Base-by-base conservation (phyloP, 2,797 vertebrate genomes). In the Podarcis lilfordi region DNA sequence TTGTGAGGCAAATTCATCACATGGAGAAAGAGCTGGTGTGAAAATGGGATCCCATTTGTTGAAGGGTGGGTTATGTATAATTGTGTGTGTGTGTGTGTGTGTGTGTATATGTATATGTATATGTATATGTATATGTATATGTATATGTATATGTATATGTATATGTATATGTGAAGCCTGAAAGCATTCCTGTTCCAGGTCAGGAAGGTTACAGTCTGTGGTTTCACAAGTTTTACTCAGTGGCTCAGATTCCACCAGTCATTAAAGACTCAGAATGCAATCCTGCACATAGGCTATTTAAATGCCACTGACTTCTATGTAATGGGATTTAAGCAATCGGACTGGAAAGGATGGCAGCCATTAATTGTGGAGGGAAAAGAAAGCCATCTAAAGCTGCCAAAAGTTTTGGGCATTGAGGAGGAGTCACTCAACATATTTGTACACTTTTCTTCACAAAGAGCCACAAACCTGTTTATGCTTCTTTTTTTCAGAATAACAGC, bases 1-100 rank as follows among this genome's bases (percentile, higher is more conserved):
- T 32, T 86, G 29, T 59, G 86, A 87, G 89, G 94, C 91, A 96
- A 89, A 61, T 86, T 86, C 23, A 92, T 82, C 74, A n/a, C 37
- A 32, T 19, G n/a, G n/a, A 55, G 75, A 82, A 90, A 88, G 21
- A 79, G 85, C 0, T 0, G 76, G 76, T 79, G 86, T 84, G 88
- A 88, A 81, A 80, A 77, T 72, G 32, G 27, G 32, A 40, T 78
- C 25, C 1, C 21, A 21, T 61, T 61, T 61, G 59, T 21, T 71
- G 17, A 17, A 7, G 21, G 50, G 11, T 50, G 11, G 50, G 50
- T 0, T 61, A 61, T 21, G 5, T 61, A 61, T 61, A 32, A 32
- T 32, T 43, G 7, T 1, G 1, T 43, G 7, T 43, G 8, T 43
- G 8, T 43, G 43, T 43, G 7, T 1, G 1, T 43, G 7, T 43